Evolutionary conservation across 2,113 vertebrate species (phyloP), one percentile per base, ranked within the genome.

Genomic region (Pan paniscus): DNA sequence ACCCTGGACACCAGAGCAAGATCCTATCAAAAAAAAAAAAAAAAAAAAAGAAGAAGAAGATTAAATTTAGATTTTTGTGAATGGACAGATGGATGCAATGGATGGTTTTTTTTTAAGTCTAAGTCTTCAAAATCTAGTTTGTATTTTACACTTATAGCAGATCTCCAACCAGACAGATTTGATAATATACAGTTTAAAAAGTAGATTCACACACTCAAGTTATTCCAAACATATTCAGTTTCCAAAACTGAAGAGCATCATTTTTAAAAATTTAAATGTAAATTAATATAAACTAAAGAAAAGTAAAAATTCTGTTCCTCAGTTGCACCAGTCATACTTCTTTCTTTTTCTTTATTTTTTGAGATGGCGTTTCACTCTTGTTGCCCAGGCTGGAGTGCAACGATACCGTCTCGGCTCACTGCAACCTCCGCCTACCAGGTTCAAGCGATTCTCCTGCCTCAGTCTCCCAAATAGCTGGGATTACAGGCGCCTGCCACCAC

Each of bases 51-150:
- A 6, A 52, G 5, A 52, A 6, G 52, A 3, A 12, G 5, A 12
- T 25, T 46, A n/a, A 75, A 57, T 85, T 93, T 61, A 90, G 10
- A 86, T 75, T 95, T 79, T 79, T 94, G 81, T 81, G 55, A n/a
- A 68, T 91, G 67, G 9, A 46, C 23, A 18, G 16, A 30, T 55
- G 43, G 16, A 68, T 40, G 52, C 48, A 23, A 48, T 90, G 59
- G 7, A 68, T 55, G 38, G 40, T 52, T 8, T 30, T 82, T 85
- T 68, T 46, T 46, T n/a, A 61, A 90, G 52, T 84, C 30, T 70
- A 76, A 76, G n/a, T 30, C 38, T 61, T 81, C 59, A 61, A 78
- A 83, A 83, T 91, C 27, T 82, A 57, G 30, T 83, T 76, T 61
- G 17, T 75, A 38, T 82, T 90, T 82, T 67, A 78, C 30, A 88